These are phyloP conservation scores for Chaenodraco wilsoni DNA, from an alignment of 2,797 vertebrate genomes.

Conservation along the genomic window DNA sequence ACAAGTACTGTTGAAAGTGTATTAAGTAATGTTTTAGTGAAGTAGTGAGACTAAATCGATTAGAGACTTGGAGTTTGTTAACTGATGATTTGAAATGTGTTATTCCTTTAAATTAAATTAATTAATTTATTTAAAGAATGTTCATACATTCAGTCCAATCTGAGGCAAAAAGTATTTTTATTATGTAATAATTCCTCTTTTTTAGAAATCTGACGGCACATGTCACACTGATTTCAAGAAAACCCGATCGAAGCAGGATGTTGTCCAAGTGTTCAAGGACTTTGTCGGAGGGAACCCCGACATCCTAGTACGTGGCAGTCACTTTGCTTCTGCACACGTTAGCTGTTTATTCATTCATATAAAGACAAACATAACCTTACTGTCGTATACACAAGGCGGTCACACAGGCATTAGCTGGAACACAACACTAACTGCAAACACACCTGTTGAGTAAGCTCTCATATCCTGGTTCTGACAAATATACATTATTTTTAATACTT, in stretches of 20 bases:
- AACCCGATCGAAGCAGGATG: slow-evolving; percentile 90
- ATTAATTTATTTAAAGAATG: background rate
- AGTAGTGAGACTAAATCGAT: too few species aligned
- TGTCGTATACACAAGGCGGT: slow-evolving; percentile 13
- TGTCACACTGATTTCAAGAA: slow-evolving; percentile 98
- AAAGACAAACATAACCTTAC: background rate
- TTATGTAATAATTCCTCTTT: slow-evolving; percentile 8
- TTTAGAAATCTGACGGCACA: slow-evolving; percentile 92
- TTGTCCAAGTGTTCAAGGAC: slow-evolving; percentile 90
- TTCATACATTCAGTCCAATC: background rate
- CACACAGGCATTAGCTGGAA: slow-evolving; percentile 15
- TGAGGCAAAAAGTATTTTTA: background rate
- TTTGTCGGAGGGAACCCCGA: slow-evolving; percentile 89
- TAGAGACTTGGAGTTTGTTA: too few species aligned
- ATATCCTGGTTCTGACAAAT: slow-evolving; percentile 33
- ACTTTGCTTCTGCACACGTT: background rate
- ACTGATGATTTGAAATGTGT: too few species aligned
- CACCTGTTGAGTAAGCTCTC: slow-evolving; percentile 1
- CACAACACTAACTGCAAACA: slow-evolving; percentile 17
- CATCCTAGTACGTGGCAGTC: slow-evolving; percentile 87
- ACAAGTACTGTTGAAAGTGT: too few species aligned
- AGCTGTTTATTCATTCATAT: background rate
- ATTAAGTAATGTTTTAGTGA: background rate
- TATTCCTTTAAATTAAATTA: background rate
- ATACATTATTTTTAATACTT: slow-evolving; percentile 1